These are phyloP conservation scores for Pithecia hirsuta DNA, from an alignment of 2,797 vertebrate genomes.

Conservation along the genomic window DNA sequence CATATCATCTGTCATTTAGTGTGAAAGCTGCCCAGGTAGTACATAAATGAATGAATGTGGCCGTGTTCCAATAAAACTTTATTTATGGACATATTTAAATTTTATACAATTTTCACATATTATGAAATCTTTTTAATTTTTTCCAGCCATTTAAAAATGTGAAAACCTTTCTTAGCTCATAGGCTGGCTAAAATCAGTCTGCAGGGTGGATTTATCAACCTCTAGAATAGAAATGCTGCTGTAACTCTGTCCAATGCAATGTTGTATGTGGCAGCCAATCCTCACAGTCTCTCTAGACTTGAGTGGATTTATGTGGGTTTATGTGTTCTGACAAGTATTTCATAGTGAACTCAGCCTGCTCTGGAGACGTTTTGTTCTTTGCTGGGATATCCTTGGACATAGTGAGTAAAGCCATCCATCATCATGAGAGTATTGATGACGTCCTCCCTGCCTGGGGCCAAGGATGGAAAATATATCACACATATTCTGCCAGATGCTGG, in stretches of 20 bases:
- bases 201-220: neutral
- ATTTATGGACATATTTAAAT: slow-evolving; percentile 41
- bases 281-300: neutral
- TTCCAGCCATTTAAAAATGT: neutral
- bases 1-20: neutral
- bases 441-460: neutral
- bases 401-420: neutral
- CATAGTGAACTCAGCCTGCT: neutral
- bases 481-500: fast-evolving
- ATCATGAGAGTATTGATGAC: neutral
- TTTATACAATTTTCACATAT: slow-evolving; percentile 2
- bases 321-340: neutral
- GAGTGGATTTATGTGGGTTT: neutral
- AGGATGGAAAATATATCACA: neutral
- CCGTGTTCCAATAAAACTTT: slow-evolving; percentile 9
- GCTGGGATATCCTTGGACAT: neutral
- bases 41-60: neutral
- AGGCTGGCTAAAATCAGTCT: neutral
- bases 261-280: no score
- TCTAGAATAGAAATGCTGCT: neutral
- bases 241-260: no score
- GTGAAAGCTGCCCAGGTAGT: neutral
- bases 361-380: neutral
- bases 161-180: neutral
- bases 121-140: slow-evolving; percentile 10